These are phyloP conservation scores for Corythornis cristatus DNA, from an alignment of 2,113 vertebrate species.

Conservation along the genomic window DNA sequence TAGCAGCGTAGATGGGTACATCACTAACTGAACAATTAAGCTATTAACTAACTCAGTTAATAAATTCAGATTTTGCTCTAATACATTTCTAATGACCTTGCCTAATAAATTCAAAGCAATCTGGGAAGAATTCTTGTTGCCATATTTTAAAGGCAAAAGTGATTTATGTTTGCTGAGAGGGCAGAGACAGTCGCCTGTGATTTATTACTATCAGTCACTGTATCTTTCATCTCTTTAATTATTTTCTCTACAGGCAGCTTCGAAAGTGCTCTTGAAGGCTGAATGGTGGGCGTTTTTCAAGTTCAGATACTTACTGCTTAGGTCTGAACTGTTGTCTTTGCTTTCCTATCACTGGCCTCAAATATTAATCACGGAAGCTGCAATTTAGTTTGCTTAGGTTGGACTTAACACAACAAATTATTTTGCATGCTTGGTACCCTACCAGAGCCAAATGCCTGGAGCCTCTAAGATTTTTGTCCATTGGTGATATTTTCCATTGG, in stretches of 20 bases:
- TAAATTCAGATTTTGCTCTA: conserved; percentile 61
- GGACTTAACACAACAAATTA: neutral
- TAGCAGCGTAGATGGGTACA: too few relatives aligned
- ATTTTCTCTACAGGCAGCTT: conserved; percentile 59
- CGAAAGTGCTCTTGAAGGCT: conserved; percentile 47
- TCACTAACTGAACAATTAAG: conserved; percentile 44
- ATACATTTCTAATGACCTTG: conserved; percentile 68
- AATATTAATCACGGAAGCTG: neutral
- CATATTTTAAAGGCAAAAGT: conserved; percentile 62
- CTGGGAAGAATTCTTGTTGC: conserved; percentile 54
- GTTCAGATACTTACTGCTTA: neutral
- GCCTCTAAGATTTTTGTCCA: neutral
- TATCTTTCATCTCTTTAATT: conserved; percentile 69
- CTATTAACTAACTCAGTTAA: conserved; percentile 58
- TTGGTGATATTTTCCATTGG: conserved; percentile 11
- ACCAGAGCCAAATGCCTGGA: neutral
- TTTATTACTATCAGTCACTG: conserved; percentile 68
- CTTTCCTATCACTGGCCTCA: conserved; percentile 7
- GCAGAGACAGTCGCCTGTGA: conserved; percentile 32
- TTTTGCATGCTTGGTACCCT: neutral
- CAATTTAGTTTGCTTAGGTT: conserved; percentile 21
- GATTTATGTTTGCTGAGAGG: conserved; percentile 63
- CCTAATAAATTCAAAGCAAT: conserved; percentile 64
- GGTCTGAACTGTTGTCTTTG: conserved; percentile 5
- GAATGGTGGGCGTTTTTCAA: neutral